Percentiles rank a stretch among this genome's conserved stretches.
Conservation (phyloP, 2,888 invertebrate species). For the Ophion slaviceki region DNA sequence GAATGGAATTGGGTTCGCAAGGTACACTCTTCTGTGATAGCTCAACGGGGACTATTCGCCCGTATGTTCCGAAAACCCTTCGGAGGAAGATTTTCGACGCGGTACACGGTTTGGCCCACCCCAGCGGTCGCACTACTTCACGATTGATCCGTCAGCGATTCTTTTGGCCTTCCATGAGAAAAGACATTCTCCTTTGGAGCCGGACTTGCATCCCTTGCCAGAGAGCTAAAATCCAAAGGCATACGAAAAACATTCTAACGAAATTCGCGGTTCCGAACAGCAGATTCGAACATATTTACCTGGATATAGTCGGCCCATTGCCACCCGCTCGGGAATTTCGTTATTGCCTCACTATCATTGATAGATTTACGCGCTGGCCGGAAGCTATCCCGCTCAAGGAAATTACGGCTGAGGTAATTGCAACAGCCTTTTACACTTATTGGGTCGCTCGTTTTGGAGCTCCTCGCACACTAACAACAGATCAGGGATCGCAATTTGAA, state of each 20-base stretch:
- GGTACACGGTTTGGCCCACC: conserved; percentile 65
- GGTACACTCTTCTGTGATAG: conserved; percentile 57
- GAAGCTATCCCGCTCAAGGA: conserved; percentile 68
- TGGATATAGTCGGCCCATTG: conserved; percentile 78
- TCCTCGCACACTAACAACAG: conserved; percentile 6
- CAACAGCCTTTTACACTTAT: neutral
- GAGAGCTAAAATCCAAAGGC: conserved; percentile 73
- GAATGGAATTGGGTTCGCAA: neutral
- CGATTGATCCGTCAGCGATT: conserved; percentile 68
- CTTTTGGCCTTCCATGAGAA: conserved; percentile 72
- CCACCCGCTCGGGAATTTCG: conserved; percentile 70
- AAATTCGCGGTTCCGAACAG: conserved; percentile 20
- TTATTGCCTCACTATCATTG: conserved; percentile 78
- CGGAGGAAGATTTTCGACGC: conserved; percentile 60
- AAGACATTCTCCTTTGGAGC: conserved; percentile 72
- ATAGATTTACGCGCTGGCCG: conserved; percentile 73
- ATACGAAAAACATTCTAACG: conserved; percentile 60
- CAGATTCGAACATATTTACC: conserved; percentile 48
- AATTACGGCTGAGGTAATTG: conserved; percentile 55
- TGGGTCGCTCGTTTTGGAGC: conserved; percentile 14
- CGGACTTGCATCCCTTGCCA: conserved; percentile 76
- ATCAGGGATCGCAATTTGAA: conserved; percentile 31
- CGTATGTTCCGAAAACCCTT: conserved; percentile 41
- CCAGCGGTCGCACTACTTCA: conserved; percentile 64
- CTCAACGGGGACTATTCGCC: neutral